A percentile compares a stretch with the other conserved stretches of the same genome.
phyloP scores from a whole-genome alignment of 1,140 invertebrate species.

The Hylaeus volcanicus region DNA sequence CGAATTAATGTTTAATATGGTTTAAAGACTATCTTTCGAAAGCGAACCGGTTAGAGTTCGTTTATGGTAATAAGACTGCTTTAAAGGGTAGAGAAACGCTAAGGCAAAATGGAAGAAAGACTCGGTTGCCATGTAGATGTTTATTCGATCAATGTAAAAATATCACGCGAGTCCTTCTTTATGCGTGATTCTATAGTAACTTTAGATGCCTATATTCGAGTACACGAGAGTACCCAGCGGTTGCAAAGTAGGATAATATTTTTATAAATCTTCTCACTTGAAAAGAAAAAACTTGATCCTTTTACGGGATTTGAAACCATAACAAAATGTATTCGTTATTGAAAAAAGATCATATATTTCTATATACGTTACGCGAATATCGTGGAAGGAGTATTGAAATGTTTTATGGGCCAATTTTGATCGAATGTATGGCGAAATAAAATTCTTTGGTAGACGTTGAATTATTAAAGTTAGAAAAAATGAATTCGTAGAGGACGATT shows the following conservation, averaged over 20 bases:
- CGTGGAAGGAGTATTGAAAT: neutral
- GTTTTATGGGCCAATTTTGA: neutral
- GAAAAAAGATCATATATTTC: slow-evolving; percentile 12
- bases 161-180: slow-evolving; percentile 11
- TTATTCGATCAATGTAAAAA: slow-evolving; percentile 1
- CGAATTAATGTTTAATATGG: neutral
- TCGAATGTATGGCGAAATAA: neutral
- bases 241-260: slow-evolving; percentile 11
- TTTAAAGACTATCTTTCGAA: slow-evolving; percentile 1
- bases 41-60: neutral
- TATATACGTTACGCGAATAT: neutral
- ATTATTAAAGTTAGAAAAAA: neutral
- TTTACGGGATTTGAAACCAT: neutral
- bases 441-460: neutral
- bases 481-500: neutral
- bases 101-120: neutral
- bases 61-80: slow-evolving; percentile 32
- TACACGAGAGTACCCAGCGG: neutral
- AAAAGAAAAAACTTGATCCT: neutral
- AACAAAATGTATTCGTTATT: slow-evolving; percentile 7
- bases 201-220: neutral
- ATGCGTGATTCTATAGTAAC: neutral
- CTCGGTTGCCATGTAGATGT: slow-evolving; percentile 44
- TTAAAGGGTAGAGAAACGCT: neutral
- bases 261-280: slow-evolving; percentile 16